Evolutionary conservation across 2,888 invertebrate genomes (phyloP).

Genomic region (Suillia variegata): DNA sequence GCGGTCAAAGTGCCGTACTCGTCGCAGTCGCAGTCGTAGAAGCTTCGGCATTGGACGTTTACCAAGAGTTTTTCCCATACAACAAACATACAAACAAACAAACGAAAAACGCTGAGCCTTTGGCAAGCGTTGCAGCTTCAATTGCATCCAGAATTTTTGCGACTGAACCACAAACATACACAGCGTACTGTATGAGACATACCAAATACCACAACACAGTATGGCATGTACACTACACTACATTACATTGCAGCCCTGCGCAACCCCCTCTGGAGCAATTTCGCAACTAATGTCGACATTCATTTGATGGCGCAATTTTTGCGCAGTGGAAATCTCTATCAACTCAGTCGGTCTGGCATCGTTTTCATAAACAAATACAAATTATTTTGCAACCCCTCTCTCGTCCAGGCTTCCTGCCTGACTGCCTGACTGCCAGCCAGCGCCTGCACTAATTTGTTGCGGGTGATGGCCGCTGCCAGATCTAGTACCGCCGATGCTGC

Average conservation of each 20-base stretch:
- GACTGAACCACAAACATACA: not conserved
- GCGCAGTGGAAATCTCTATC: slow-evolving; percentile 5
- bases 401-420: not conserved
- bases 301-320: slow-evolving; percentile 6
- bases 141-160: not conserved
- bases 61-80: slow-evolving; percentile 3
- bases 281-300: not conserved
- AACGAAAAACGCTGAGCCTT: not conserved
- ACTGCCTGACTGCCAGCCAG: no score
- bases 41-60: not conserved
- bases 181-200: not conserved
- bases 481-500: not conserved
- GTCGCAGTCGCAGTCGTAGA: no score
- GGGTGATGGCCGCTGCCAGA: slow-evolving; percentile 9
- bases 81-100: no score
- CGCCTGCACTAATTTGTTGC: slow-evolving; percentile 23
- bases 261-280: not conserved
- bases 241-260: not conserved
- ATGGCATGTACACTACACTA: slow-evolving; percentile 3
- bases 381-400: slow-evolving; percentile 3
- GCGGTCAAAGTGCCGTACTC: slow-evolving; percentile 32
- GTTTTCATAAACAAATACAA: slow-evolving; percentile 18
- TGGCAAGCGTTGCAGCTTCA: slow-evolving; percentile 3
- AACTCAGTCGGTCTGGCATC: no score
- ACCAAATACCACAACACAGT: not conserved